These are phyloP conservation scores for Cotesia chilonis DNA, from an alignment of 1,140 invertebrate species.

Conservation along the genomic window DNA sequence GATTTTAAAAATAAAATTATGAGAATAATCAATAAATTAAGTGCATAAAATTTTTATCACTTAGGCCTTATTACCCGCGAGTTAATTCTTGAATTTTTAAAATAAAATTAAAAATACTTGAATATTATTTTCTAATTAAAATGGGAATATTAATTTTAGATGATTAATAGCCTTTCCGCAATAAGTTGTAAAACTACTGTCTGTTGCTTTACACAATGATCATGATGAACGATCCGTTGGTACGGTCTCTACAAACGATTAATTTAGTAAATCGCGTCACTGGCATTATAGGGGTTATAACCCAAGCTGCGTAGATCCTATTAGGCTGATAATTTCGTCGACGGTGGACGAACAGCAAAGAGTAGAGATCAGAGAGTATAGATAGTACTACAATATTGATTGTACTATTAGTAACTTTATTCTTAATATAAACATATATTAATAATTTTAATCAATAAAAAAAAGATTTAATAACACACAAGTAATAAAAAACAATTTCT, in stretches of 20 bases:
- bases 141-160: not conserved
- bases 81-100: not conserved
- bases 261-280: slow-evolving; percentile 38
- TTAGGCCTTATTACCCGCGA: too few species aligned
- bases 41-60: too few species aligned
- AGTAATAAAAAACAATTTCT: not conserved
- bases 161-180: not conserved
- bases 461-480: too few species aligned
- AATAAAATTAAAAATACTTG: not conserved
- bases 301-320: slow-evolving; percentile 36
- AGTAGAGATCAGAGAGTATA: not conserved
- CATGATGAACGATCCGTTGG: slow-evolving; percentile 41
- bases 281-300: slow-evolving; percentile 28
- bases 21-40: too few species aligned
- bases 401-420: not conserved
- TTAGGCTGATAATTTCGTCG: slow-evolving; percentile 33
- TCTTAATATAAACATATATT: too few species aligned
- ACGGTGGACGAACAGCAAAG: not conserved
- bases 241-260: slow-evolving; percentile 43
- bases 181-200: slow-evolving; percentile 12
- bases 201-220: slow-evolving; percentile 7
- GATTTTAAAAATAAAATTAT: too few species aligned
- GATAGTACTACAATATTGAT: not conserved
- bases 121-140: not conserved
- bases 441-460: too few species aligned